Evolutionary conservation across 1,140 invertebrate species (phyloP).

Genomic region (Brachionus asplanchnoidis): DNA sequence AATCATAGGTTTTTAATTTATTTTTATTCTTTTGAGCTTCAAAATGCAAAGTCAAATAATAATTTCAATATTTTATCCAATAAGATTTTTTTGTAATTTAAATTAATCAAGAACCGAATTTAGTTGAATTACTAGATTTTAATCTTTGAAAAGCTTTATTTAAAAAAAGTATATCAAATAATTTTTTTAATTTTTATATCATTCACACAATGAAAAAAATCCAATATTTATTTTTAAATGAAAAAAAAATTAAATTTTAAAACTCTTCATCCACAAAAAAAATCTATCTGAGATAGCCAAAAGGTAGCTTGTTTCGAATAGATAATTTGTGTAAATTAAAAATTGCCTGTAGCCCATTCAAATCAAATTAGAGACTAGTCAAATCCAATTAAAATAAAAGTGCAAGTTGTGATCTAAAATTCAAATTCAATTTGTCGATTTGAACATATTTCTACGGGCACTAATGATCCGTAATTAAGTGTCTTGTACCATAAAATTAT

Average conservation of each 20-base stretch:
- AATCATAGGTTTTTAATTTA: too few species aligned
- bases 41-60: too few species aligned
- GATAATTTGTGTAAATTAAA: neutral
- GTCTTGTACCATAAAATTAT: neutral
- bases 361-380: neutral
- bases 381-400: conserved; percentile 26
- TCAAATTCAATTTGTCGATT: neutral
- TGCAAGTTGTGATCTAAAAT: conserved; percentile 18
- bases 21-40: too few species aligned
- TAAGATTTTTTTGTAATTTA: too few species aligned
- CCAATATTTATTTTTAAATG: too few species aligned
- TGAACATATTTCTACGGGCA: neutral
- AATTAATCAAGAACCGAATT: too few species aligned
- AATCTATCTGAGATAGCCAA: neutral
- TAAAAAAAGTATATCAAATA: too few species aligned
- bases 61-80: too few species aligned
- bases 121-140: too few species aligned
- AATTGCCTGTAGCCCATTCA: neutral
- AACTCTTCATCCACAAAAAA: neutral
- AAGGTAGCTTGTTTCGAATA: neutral
- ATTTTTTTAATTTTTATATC: too few species aligned
- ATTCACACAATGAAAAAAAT: too few species aligned
- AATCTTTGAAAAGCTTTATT: too few species aligned
- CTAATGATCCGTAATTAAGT: conserved; percentile 22
- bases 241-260: neutral